Evolutionary conservation across 2,888 invertebrate species (phyloP), one percentile per base, ranked within the genome.

Genomic region (Dione juno): DNA sequence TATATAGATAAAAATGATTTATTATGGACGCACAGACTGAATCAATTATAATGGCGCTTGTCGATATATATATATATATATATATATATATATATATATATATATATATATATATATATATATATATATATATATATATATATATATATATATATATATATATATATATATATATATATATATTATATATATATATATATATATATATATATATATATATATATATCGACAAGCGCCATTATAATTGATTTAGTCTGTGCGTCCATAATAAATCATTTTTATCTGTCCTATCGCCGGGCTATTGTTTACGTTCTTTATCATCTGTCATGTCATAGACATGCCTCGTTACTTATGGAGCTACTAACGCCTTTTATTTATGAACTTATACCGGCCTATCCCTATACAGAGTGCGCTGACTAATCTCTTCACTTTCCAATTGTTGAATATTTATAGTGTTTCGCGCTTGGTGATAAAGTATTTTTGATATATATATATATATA

Each of bases 1-100:
- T n/a, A n/a, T n/a, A 72, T 77, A 82, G 90, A 90, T 90, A 89
- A 81, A 74, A 81, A 76, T 88, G 90, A 91, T 88, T 89, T 88
- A 91, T 90, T 77, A 84, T 80, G 78, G 78, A 72, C 72, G 77
- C 77, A 74, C 77, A 80, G 79, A 81, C 85, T 86, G 83, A 87
- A 90, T 90, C 89, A 89, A 89, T 90, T 89, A 88, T 48, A 59
- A 65, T 67, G 70, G 52, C 70, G 67, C 57, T n/a, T 43, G 16
- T 16, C 54, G 53, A 43, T 28, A n/a, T 21, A 64, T 64, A 50
- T 37, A 48, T 50, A 35, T 48, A 8, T 21, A 14, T 59, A 16
- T 11, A 19, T 16, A n/a, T 16, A 11, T 21, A 53, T 53, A 53
- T 5, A 21, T 21, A 19, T 41, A 41, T 40, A 41, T 59, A 19